Percentiles rank a stretch among this genome's conserved stretches.
These are phyloP conservation scores for Chloroclystis v-ata DNA, from an alignment of 2,888 invertebrate species.

Conservation along the genomic window DNA sequence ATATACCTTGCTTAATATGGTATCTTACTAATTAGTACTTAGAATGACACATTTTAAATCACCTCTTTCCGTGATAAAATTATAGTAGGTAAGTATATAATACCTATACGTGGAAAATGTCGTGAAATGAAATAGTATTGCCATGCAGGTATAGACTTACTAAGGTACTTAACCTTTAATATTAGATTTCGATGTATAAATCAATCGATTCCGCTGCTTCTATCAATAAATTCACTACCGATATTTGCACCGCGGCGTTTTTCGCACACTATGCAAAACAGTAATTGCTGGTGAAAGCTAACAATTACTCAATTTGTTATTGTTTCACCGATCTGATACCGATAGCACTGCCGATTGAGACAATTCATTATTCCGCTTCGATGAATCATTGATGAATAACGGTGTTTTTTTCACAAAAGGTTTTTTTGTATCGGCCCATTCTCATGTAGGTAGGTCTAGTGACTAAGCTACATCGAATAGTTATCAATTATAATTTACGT, in stretches of 20 bases:
- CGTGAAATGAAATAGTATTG: too few relatives aligned
- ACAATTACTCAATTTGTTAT: slow-evolving; percentile 21
- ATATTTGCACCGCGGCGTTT: background rate
- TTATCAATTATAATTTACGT: too few relatives aligned
- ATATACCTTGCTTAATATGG: too few relatives aligned
- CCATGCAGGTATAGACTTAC: too few relatives aligned
- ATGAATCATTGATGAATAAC: background rate
- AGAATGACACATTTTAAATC: too few relatives aligned
- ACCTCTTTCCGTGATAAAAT: too few relatives aligned
- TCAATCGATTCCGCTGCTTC: background rate
- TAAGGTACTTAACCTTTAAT: too few relatives aligned
- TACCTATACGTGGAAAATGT: too few relatives aligned
- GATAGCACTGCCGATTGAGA: background rate
- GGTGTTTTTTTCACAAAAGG: background rate
- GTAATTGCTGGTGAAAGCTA: slow-evolving; percentile 14
- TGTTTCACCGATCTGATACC: slow-evolving; percentile 4
- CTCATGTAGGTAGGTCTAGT: background rate
- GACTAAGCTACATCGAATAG: too few relatives aligned
- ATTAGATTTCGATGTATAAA: too few relatives aligned
- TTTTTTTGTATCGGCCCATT: background rate
- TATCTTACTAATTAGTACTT: too few relatives aligned
- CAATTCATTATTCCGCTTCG: slow-evolving; percentile 4
- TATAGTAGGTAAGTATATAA: too few relatives aligned
- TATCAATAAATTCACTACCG: background rate
- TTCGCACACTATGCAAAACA: slow-evolving; percentile 21